Evolutionary conservation across 2,888 invertebrate genomes (phyloP), one percentile per base, ranked within the genome.

Genomic region (Drosophila testacea): DNA sequence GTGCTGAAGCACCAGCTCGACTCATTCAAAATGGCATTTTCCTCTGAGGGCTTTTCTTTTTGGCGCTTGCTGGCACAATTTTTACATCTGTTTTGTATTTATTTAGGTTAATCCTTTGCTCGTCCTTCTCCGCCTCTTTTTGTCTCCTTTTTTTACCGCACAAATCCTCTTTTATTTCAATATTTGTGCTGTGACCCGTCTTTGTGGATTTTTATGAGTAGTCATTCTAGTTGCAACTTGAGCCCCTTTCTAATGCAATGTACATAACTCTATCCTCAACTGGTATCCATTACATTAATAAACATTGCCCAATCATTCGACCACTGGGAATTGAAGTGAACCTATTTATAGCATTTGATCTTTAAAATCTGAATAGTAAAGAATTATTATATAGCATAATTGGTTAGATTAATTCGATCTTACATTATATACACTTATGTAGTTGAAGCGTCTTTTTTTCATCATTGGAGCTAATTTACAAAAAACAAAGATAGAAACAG

Each of bases 81-180:
- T 79, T 74, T 77, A 75, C 83, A 79, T 77, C 76, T 81, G 82
- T 75, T 89, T 84, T 77, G 69, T 87, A 75, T 89, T 86, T 86
- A 89, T 89, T 87, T 87, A 87, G 89, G 88, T 87, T 86, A 86
- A 86, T 89, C 88, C 87, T 80, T 80, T 74, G 52, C 68, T 60
- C 65, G 62, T 54, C 41, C 54, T 54, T 36, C 22, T n/a, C 3
- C n/a, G 44, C 46, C 42, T 9, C 32, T 42, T 59, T 68, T 36
- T 34, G 16, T 28, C 16, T 48, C 36, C 11, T 4, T 32, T 38
- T 9, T 47, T 16, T 44, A 9, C 27, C 32, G 10, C 54, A 48
- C 67, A 79, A 79, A 80, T 76, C 78, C 69, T 62, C 59, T 73
- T 73, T 77, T 72, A 63, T 79, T 76, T 71, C 80, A 83, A 83